phyloP scores from a whole-genome alignment of 2,797 vertebrate species.

The Coendou prehensilis region DNA sequence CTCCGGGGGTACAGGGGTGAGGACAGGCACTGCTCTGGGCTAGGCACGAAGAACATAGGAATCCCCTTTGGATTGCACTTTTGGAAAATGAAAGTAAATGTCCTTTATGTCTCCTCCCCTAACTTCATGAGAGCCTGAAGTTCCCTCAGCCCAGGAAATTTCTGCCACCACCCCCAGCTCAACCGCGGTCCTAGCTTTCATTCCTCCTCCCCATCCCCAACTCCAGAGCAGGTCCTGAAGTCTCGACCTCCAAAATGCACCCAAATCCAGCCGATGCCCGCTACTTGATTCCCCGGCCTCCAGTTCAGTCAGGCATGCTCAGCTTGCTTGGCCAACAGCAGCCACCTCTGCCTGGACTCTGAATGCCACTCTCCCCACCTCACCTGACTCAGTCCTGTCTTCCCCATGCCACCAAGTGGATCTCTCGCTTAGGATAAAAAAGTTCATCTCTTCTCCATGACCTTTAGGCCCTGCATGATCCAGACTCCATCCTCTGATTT shows the following conservation, averaged over 20 bases:
- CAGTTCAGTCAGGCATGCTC: neutral
- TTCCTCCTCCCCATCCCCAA: neutral
- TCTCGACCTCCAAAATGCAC: neutral
- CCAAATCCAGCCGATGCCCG: neutral
- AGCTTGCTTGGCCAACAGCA: neutral
- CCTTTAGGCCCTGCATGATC: neutral
- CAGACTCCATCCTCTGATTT: neutral
- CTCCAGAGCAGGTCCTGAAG: neutral
- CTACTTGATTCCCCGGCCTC: neutral
- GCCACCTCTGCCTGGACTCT: neutral
- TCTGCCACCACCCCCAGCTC: neutral
- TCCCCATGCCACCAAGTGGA: neutral
- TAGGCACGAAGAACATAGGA: neutral
- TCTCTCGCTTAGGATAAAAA: neutral
- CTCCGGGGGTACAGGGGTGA: rapidly evolving
- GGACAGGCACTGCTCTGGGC: rapidly evolving
- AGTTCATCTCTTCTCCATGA: neutral
- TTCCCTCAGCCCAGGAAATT: neutral
- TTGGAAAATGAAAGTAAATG: neutral
- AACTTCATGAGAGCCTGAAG: neutral
- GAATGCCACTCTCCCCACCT: neutral
- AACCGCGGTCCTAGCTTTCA: neutral
- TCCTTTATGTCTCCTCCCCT: neutral
- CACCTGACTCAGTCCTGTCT: neutral
- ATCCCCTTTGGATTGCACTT: neutral